phyloP scores from a whole-genome alignment of 2,113 vertebrate genomes.

The rabbit (Oryctolagus cuniculus) region mOryCun1.1 NC_091449.1:22769501-22770000 shows the following conservation, averaged over 20 bases:
- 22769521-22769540: no score
- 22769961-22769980: conserved; percentile 14
- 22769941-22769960: background rate
- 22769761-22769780: background rate
- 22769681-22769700: background rate
- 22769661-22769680: no score
- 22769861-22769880: background rate
- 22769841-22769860: background rate
- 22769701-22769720: background rate
- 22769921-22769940: background rate
- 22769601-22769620: no score
- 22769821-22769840: background rate
- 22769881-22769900: background rate
- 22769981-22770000: background rate
- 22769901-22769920: background rate
- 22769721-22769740: background rate
- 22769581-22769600: no score
- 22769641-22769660: no score
- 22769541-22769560: no score
- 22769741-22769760: background rate
- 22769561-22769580: no score
- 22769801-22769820: background rate
- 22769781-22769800: accelerated
- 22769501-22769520: no score
- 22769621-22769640: no score